Evolutionary conservation across 2,888 invertebrate species (phyloP), one percentile per base, ranked within the genome.

Genomic region (Cynaeus angustus): DNA sequence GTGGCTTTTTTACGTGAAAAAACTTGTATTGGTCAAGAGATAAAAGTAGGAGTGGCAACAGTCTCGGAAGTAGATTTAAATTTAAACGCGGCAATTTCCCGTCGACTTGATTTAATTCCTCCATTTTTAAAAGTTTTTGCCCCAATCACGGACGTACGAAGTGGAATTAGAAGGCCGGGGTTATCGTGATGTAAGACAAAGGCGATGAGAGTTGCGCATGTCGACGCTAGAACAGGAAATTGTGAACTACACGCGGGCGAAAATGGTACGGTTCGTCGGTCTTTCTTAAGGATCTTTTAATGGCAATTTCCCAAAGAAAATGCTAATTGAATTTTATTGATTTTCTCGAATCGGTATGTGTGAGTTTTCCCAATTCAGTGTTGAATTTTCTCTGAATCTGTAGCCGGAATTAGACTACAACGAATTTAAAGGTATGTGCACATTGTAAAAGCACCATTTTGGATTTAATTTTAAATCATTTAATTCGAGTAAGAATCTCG

Each of bases 301-400:
- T 55, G 53, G 55, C 65, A 65, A 38, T 61, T 70, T 72, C 66
- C 56, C 58, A 26, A 55, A 43, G 58, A 71, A 70, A 71, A 72
- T 72, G 70, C 48, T 38, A 52, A 70, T 74, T 61, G 65, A 55
- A 14, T 58, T 10, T 38, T 56, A 69, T 68, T 66, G 66, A 72
- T 68, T 68, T 45, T 59, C 59, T 26, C 14, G 28, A 46, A 37
- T 14, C 16, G 67, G 33, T 45, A 50, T 70, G 62, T 68, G 68
- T 62, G 38, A 45, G 56, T 52, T 58, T 43, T 28, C 41, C 9
- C 21, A 14, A 46, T 62, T 67, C 38, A 10, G 16, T 3, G n/a
- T 14, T 26, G 41, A 41, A 50, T 62, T 66, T 70, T 58, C 14
- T 41, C 14, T 38, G 33, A 38, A 14, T 46, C 43, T 33, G 61